Base-by-base conservation (phyloP, 2,888 invertebrate species). In the Leucoptera coffeella region DNA sequence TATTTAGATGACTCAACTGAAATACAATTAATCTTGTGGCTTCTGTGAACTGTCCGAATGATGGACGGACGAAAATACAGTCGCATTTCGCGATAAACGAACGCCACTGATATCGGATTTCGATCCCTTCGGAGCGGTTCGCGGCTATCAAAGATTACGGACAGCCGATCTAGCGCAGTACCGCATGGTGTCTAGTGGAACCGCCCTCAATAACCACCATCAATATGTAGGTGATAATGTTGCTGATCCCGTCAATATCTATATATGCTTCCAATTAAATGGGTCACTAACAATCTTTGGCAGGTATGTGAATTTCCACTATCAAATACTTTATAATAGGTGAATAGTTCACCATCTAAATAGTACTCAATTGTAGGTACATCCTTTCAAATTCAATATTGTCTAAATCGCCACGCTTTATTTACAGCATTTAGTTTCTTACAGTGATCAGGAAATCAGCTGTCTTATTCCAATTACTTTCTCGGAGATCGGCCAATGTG, bases 1-100 rank as follows among this genome's bases (percentile, higher is more conserved):
- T 69, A 69, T 69, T 67, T 67, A 67, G 69, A 67, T 69, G 67
- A 67, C 60, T 69, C 69, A 67, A 65, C 57, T 52, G 64, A 61
- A 65, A 67, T 65, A 69, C 69, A 69, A 69, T 69, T 65, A 69
- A 69, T 69, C 67, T 69, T 61, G 57, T 56, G 50, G 56, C 50
- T 67, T 65, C 67, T 61, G 60, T 65, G 67, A 69, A 67, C 67
- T 69, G 67, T 69, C 65, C 45, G 45, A 59, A 46, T 64, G 67
- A 65, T 55, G 60, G 62, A 64, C 64, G 65, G 61, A 57, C 65
- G 53, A 56, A 64, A 67, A 65, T 65, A 65, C 59, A 57, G 61
- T 64, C 65, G 62, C 54, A 55, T 67, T 67, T 67, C 50, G 67
- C 67, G 65, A 67, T 62, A 60, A 59, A 64, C 67, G 58, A 65